phyloP scores from a whole-genome alignment of 2,888 invertebrate species.

The Cataglyphis altisquamis region DNA sequence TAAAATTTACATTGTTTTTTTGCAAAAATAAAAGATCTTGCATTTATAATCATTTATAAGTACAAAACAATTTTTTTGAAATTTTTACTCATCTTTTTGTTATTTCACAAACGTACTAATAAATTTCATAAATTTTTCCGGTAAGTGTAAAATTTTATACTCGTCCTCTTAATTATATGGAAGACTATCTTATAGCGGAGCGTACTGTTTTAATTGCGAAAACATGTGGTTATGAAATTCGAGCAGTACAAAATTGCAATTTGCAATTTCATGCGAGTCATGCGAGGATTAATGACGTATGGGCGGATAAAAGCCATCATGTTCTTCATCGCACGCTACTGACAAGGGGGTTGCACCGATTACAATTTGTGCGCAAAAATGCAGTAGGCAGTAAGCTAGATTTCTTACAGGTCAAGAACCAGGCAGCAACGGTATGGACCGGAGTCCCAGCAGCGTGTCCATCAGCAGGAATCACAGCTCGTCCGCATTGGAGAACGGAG shows the following conservation, averaged over 20 bases:
- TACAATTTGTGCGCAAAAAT: slow-evolving; percentile 41
- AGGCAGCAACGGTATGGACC: slow-evolving; percentile 88
- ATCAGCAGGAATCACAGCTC: slow-evolving; percentile 93
- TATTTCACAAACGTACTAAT: not conserved
- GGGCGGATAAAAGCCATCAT: slow-evolving; percentile 18
- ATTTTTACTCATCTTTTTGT: not conserved
- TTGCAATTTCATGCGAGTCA: not conserved
- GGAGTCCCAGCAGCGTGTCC: slow-evolving; percentile 94
- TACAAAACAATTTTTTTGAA: not conserved
- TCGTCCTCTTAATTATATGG: not conserved
- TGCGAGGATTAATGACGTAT: slow-evolving; percentile 39
- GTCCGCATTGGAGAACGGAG: slow-evolving; percentile 87
- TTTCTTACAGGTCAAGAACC: slow-evolving; percentile 87
- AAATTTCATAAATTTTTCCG: not conserved
- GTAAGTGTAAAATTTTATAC: not conserved
- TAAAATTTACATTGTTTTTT: not conserved
- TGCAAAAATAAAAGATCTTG: not conserved
- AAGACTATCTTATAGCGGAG: not conserved
- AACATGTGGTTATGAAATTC: not conserved
- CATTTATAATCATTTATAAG: not conserved
- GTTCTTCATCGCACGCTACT: not conserved
- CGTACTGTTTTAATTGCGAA: not conserved
- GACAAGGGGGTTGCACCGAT: not conserved
- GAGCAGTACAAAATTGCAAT: slow-evolving; percentile 16
- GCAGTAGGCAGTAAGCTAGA: slow-evolving; percentile 84